Percentiles rank a stretch among this genome's conserved stretches.
Conservation (phyloP, 2,113 vertebrate genomes). For the Psilopogon haemacephalus region DNA sequence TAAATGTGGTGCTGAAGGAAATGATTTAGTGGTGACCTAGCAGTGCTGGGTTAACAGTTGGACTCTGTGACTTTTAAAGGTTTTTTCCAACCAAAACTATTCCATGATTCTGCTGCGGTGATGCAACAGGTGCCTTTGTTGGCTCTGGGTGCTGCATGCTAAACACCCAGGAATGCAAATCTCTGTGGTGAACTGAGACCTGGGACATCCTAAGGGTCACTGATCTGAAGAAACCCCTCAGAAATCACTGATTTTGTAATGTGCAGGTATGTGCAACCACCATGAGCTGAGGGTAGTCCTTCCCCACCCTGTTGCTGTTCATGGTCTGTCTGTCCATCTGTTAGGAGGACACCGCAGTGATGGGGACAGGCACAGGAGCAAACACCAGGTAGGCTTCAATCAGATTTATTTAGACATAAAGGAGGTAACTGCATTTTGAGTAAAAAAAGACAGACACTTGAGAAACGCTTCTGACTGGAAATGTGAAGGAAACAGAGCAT, state of each 20-base stretch:
- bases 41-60: not conserved
- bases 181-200: not conserved
- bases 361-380: not conserved
- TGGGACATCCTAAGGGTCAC: not conserved
- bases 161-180: not conserved
- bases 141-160: not conserved
- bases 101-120: not conserved
- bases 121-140: accelerated
- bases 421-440: not conserved
- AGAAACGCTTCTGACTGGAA: not conserved
- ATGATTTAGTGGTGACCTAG: not conserved
- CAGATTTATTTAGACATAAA: slow-evolving; percentile 5
- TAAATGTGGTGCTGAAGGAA: not conserved
- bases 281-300: not conserved
- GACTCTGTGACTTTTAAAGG: not conserved
- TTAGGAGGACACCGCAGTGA: not conserved
- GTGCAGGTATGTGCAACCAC: too few relatives aligned
- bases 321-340: not conserved
- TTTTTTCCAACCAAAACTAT: not conserved
- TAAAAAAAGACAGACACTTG: not conserved
- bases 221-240: not conserved
- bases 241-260: accelerated
- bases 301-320: not conserved
- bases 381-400: not conserved
- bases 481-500: not conserved